A percentile compares a stretch with the other conserved stretches of the same genome.
These are phyloP conservation scores for Callosobruchus maculatus DNA, from an alignment of 2,888 invertebrate species.

Conservation along the genomic window DNA sequence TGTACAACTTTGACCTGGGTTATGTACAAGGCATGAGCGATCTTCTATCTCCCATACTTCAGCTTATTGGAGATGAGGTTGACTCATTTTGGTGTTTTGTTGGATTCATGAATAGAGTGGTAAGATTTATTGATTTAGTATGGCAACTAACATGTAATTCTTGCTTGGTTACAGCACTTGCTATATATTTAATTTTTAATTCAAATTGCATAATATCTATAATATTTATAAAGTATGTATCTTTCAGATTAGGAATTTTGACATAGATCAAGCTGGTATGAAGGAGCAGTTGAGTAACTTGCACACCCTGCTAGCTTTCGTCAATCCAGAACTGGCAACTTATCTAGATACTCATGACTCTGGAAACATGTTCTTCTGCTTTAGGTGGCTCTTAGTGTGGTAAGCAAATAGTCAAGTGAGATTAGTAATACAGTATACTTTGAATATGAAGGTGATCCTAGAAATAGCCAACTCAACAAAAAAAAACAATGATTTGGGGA, in stretches of 20 bases:
- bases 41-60: conserved; percentile 86
- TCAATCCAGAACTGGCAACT: conserved; percentile 79
- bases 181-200: no score
- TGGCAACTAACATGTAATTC: no score
- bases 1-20: conserved; percentile 98
- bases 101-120: conserved; percentile 94
- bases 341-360: conserved; percentile 86
- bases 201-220: no score
- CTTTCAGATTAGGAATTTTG: conserved; percentile 71
- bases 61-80: conserved; percentile 86
- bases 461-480: no score
- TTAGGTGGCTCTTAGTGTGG: conserved; percentile 67
- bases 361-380: conserved; percentile 98
- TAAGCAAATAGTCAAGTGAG: neutral
- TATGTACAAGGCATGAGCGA: conserved; percentile 99
- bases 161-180: no score
- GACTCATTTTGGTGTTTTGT: conserved; percentile 99
- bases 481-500: no score
- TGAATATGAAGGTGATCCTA: no score
- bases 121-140: conserved; percentile 48
- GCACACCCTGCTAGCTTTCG: conserved; percentile 74
- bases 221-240: neutral
- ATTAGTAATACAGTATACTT: no score
- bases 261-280: conserved; percentile 95
- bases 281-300: conserved; percentile 86